Conservation (phyloP, 2,888 invertebrate genomes). For the Teleogryllus oceanicus region DNA sequence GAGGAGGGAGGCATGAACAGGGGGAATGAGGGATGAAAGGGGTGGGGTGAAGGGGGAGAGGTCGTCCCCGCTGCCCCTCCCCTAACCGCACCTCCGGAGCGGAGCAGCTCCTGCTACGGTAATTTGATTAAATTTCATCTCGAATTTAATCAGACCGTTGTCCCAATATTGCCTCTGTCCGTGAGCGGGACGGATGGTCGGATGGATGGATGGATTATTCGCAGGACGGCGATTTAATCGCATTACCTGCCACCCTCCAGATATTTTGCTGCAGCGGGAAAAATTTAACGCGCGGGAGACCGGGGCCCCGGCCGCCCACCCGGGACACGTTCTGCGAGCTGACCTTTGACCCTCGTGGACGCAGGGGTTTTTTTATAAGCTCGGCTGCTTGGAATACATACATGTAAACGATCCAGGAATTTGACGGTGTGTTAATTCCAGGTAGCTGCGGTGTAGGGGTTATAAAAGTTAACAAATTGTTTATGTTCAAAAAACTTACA, state of each 20-base stretch:
- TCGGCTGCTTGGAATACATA: background rate
- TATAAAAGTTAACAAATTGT: too few species aligned
- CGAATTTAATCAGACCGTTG: constrained; percentile 18
- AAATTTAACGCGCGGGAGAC: background rate
- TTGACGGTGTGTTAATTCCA: background rate
- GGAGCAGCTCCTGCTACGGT: background rate
- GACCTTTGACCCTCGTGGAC: too few species aligned
- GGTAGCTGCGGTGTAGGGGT: too few species aligned
- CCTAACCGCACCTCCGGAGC: background rate
- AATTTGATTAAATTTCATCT: constrained; percentile 18
- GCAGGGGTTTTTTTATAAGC: too few species aligned
- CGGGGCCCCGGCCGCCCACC: too few species aligned
- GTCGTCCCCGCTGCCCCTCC: background rate
- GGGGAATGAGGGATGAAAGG: too few species aligned
- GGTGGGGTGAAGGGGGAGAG: too few species aligned
- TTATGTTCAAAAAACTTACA: too few species aligned
- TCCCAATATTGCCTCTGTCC: background rate
- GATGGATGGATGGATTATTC: background rate
- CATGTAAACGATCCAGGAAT: background rate
- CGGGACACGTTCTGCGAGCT: too few species aligned
- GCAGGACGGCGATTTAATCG: background rate
- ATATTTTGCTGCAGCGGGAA: background rate
- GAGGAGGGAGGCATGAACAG: too few species aligned
- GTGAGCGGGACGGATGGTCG: background rate
- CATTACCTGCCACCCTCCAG: background rate